These are phyloP conservation scores for Aegypius monachus DNA, from an alignment of 2,113 vertebrate species.

Conservation along the genomic window DNA sequence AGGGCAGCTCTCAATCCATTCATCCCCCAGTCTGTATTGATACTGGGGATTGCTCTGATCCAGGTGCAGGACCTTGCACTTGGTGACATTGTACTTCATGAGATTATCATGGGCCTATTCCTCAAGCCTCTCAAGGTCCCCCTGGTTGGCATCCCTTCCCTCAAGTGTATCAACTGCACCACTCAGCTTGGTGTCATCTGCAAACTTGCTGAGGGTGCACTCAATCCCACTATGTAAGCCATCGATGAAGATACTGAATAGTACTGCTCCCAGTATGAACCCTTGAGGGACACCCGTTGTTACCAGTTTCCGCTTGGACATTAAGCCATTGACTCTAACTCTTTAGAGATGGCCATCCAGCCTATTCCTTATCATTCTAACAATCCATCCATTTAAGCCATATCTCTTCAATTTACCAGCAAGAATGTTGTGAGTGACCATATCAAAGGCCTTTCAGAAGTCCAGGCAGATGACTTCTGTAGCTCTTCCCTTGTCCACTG, in stretches of 20 bases:
- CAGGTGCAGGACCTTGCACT: neutral
- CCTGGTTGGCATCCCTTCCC: neutral
- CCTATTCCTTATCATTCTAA: neutral
- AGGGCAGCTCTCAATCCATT: no score
- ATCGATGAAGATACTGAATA: neutral
- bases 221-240: neutral
- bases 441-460: neutral
- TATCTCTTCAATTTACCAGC: neutral
- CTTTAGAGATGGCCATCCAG: neutral
- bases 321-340: neutral
- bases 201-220: neutral
- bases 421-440: neutral
- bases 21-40: neutral
- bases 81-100: neutral
- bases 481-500: neutral
- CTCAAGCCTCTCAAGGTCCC: neutral
- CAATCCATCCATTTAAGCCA: neutral
- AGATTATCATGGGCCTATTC: neutral
- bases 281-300: neutral
- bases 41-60: neutral
- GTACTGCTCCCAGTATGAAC: neutral
- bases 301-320: neutral
- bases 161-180: neutral
- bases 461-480: neutral
- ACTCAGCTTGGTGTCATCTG: neutral